Evolutionary conservation across 2,888 invertebrate genomes (phyloP).

Genomic region (Cheilosia impressa): DNA sequence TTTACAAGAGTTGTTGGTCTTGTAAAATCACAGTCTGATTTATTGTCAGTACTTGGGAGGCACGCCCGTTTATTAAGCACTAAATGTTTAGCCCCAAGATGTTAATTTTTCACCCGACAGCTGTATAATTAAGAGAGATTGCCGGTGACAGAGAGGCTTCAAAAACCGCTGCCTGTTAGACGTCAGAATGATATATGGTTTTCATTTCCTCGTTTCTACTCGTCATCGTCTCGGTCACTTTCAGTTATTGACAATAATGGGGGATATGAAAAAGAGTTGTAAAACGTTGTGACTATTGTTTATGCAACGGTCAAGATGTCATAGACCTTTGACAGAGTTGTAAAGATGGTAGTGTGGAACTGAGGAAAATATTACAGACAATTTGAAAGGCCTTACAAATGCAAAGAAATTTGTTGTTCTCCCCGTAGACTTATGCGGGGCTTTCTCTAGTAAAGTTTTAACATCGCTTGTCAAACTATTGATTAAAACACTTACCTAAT

Average conservation of each 20-base stretch:
- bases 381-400: no score
- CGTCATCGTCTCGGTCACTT: background rate
- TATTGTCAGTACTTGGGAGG: background rate
- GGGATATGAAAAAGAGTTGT: no score
- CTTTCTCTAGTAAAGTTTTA: no score
- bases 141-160: background rate
- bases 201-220: background rate
- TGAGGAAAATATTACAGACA: no score
- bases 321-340: no score
- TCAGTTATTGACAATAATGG: background rate
- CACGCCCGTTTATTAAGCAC: background rate
- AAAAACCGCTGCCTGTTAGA: background rate
- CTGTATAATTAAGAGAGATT: conserved; percentile 15
- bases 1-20: background rate
- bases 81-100: background rate
- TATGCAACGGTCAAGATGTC: no score
- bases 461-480: no score
- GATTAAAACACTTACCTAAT: no score
- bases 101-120: background rate
- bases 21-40: conserved; percentile 6
- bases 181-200: conserved; percentile 15
- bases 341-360: no score
- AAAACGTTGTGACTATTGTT: no score
- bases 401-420: no score
- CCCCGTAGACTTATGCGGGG: no score